phyloP scores from a whole-genome alignment of 2,113 vertebrate genomes.

The Cranoglanis bouderius region DNA sequence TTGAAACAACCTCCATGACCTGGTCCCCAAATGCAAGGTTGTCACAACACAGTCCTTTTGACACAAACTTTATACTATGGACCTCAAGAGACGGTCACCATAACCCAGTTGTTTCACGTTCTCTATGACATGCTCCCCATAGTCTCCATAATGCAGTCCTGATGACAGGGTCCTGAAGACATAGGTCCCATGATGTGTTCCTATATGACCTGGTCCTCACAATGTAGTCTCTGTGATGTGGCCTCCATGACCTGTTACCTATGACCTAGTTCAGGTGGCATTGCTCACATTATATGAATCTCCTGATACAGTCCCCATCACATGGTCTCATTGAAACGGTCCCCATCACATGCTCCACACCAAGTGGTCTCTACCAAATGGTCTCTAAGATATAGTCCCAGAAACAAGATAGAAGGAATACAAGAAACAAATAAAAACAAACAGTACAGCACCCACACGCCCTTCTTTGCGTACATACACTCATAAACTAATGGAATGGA shows the following conservation, averaged over 20 bases:
- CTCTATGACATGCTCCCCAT: background rate
- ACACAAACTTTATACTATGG: background rate
- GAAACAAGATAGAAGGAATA: background rate
- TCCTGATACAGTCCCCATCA: background rate
- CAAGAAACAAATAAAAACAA: background rate
- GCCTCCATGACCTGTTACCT: background rate
- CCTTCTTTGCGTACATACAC: background rate
- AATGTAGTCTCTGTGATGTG: conserved; percentile 1
- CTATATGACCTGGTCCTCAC: background rate
- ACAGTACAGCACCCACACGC: background rate
- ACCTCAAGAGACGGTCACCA: background rate
- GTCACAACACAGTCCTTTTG: background rate
- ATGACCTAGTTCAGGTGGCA: background rate
- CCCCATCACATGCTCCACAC: background rate
- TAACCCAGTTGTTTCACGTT: background rate
- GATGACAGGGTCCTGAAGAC: background rate
- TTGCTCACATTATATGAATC: background rate
- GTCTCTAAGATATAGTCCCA: background rate
- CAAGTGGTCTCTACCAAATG: background rate
- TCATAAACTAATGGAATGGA: background rate
- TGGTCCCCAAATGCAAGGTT: background rate
- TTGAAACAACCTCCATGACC: background rate
- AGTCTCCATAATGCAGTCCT: background rate
- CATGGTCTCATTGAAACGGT: background rate
- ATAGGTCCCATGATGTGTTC: background rate